Evolutionary conservation across 2,797 vertebrate genomes (phyloP).

Genomic region (Leptoclinus maculatus): DNA sequence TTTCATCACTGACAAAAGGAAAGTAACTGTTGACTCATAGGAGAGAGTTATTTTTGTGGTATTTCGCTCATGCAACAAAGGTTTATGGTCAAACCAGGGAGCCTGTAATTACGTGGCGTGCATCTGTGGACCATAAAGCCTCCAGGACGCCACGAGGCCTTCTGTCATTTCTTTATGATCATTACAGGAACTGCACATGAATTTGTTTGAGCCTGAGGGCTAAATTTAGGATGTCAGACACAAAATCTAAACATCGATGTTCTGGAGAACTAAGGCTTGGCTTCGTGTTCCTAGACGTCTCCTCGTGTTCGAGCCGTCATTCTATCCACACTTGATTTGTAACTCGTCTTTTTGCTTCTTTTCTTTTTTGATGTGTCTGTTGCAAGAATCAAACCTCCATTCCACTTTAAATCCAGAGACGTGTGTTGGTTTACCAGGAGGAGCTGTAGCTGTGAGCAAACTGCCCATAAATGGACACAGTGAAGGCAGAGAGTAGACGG

Average conservation of each 20-base stretch:
- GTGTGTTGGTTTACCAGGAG: slow-evolving; percentile 14
- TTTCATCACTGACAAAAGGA: background rate
- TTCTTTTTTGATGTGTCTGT: background rate
- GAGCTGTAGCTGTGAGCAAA: slow-evolving; percentile 31
- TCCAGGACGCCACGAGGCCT: background rate
- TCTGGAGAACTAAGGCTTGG: background rate
- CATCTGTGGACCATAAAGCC: background rate
- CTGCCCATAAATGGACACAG: slow-evolving; percentile 73
- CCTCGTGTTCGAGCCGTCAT: background rate
- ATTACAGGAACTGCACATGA: background rate
- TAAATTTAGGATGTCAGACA: slow-evolving; percentile 12
- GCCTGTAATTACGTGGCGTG: slow-evolving; percentile 3
- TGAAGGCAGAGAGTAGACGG: slow-evolving; percentile 10
- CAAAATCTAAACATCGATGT: background rate
- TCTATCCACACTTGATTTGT: background rate
- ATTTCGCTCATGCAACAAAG: background rate
- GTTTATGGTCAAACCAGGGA: background rate
- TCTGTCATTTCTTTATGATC: background rate
- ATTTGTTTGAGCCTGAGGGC: background rate
- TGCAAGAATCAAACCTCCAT: background rate
- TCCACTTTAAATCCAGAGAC: slow-evolving; percentile 52
- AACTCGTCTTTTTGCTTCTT: background rate
- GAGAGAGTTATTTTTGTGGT: no score
- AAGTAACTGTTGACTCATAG: background rate
- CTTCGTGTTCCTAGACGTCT: background rate